Evolutionary conservation across 2,113 vertebrate species (phyloP).

Genomic region (Hassar affinis): DNA sequence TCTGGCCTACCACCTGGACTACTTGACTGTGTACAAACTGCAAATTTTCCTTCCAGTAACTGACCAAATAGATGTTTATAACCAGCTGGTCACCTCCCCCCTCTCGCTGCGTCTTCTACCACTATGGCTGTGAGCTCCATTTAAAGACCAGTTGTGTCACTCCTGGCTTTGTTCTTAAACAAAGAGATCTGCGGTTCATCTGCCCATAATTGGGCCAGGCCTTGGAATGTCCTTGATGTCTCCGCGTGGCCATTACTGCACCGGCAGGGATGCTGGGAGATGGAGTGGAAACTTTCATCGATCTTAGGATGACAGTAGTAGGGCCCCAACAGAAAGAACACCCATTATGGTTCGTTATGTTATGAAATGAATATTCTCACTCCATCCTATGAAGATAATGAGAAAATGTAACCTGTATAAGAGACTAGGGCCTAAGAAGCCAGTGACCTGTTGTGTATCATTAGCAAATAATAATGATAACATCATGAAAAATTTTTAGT

Average conservation of each 20-base stretch:
- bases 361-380: not conserved
- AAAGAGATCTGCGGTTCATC: slow-evolving; percentile 76
- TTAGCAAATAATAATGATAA: slow-evolving; percentile 1
- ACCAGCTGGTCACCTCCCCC: slow-evolving; percentile 73
- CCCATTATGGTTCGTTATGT: not conserved
- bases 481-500: not conserved
- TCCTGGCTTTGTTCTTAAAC: slow-evolving; percentile 78
- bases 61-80: slow-evolving; percentile 78
- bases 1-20: slow-evolving; percentile 70
- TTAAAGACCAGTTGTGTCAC: slow-evolving; percentile 77
- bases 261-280: slow-evolving; percentile 57
- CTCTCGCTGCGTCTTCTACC: slow-evolving; percentile 47
- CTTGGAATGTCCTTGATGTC: slow-evolving; percentile 78
- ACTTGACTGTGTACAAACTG: slow-evolving; percentile 72
- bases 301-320: slow-evolving; percentile 31
- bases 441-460: not conserved
- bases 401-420: not conserved
- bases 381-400: not conserved
- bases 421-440: not conserved
- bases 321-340: slow-evolving; percentile 32
- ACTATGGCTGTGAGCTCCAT: slow-evolving; percentile 64
- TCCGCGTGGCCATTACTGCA: slow-evolving; percentile 61
- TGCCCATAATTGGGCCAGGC: slow-evolving; percentile 74
- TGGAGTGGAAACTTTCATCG: slow-evolving; percentile 57
- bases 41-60: slow-evolving; percentile 76